phyloP scores from a whole-genome alignment of 2,888 invertebrate species.

The Oxytorus armatus region DNA sequence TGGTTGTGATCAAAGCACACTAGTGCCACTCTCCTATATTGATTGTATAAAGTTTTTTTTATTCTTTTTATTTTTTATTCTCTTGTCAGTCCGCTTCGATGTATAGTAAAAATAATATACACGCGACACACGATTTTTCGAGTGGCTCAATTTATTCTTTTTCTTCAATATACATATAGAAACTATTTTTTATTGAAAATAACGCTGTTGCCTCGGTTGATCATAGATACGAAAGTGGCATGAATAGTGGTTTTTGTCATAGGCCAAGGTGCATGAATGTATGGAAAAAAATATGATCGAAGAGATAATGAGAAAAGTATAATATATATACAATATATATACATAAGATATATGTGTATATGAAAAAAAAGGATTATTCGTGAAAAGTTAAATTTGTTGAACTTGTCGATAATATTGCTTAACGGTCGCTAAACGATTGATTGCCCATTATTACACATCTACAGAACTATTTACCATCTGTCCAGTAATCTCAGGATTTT shows the following conservation, averaged over 20 bases:
- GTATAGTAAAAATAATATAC: slow-evolving; percentile 14
- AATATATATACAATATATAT: slow-evolving; percentile 31
- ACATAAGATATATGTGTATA: slow-evolving; percentile 42
- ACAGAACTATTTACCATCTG: slow-evolving; percentile 20
- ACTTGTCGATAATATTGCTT: slow-evolving; percentile 52
- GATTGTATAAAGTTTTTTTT: slow-evolving; percentile 65
- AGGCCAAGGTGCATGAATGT: slow-evolving; percentile 35
- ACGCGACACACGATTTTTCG: not conserved
- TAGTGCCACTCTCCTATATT: slow-evolving; percentile 69
- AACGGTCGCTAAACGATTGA: slow-evolving; percentile 41
- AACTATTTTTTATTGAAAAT: not conserved
- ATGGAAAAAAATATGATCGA: slow-evolving; percentile 50
- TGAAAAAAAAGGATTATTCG: slow-evolving; percentile 55
- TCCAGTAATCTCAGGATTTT: slow-evolving; percentile 14
- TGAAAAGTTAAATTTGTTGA: slow-evolving; percentile 46
- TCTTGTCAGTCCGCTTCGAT: slow-evolving; percentile 31
- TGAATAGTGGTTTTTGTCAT: slow-evolving; percentile 34
- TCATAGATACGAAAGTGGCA: slow-evolving; percentile 8
- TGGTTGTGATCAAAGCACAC: slow-evolving; percentile 67
- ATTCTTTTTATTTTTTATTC: slow-evolving; percentile 35
- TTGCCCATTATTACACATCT: slow-evolving; percentile 47
- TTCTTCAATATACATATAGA: slow-evolving; percentile 7
- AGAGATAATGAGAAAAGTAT: slow-evolving; percentile 23
- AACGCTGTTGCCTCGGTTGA: too few species aligned
- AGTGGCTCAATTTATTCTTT: slow-evolving; percentile 13